Percentiles rank a stretch among this genome's conserved stretches.
Evolutionary conservation across 2,113 vertebrate species (phyloP).

Genomic region (Ornithorhynchus anatinus): DNA sequence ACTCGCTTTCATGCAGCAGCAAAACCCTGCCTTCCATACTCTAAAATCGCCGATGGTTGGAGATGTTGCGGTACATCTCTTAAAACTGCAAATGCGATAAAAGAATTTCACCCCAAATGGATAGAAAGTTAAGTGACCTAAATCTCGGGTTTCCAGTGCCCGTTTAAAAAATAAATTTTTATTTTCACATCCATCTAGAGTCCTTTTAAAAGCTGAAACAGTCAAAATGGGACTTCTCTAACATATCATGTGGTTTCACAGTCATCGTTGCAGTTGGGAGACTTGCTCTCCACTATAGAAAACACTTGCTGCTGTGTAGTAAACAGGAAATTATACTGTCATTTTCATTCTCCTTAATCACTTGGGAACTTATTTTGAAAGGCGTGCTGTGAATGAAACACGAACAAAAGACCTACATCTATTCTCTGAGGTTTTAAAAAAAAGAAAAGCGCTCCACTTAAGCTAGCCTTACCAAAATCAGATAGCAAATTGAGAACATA

Average conservation of each 20-base stretch:
- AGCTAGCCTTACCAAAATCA: background rate
- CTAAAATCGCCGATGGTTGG: no score
- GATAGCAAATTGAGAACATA: background rate
- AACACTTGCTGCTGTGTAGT: background rate
- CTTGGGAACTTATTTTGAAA: conserved; percentile 57
- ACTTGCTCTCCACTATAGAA: background rate
- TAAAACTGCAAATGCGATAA: no score
- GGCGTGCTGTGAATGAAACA: conserved; percentile 41
- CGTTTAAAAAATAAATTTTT: background rate
- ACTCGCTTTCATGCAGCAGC: no score
- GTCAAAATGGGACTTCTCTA: background rate
- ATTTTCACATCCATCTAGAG: background rate
- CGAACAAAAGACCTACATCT: conserved; percentile 22
- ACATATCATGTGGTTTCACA: background rate
- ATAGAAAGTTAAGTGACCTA: no score
- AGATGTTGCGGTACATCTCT: no score
- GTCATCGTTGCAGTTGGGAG: background rate
- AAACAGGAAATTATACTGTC: conserved; percentile 58
- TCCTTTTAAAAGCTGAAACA: background rate
- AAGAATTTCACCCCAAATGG: no score
- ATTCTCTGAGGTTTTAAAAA: background rate
- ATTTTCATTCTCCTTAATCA: conserved; percentile 52
- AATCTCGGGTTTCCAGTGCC: conserved; percentile 28
- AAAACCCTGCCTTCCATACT: no score
- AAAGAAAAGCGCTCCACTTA: background rate